Conservation (phyloP, 1,140 invertebrate species). For the Temnothorax longispinosus region DNA sequence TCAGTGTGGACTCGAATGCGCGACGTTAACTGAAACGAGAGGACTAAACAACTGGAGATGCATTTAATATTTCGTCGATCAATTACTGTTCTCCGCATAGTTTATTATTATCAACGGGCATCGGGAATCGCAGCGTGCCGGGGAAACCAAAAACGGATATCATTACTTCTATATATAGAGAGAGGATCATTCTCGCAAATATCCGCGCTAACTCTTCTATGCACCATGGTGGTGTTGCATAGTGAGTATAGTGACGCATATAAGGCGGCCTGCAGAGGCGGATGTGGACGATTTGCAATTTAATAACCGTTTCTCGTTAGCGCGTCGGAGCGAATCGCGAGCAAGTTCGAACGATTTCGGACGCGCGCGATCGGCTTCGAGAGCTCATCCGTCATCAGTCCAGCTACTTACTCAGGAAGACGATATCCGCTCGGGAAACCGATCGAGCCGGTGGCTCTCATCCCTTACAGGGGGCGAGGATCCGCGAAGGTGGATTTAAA, state of each 20-base stretch:
- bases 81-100: neutral
- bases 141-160: neutral
- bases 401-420: slow-evolving; percentile 51
- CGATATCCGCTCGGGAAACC: slow-evolving; percentile 20
- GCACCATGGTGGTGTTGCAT: slow-evolving; percentile 59
- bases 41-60: neutral
- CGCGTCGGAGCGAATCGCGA: slow-evolving; percentile 7
- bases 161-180: neutral
- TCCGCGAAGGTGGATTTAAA: neutral
- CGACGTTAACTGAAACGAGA: neutral
- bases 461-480: slow-evolving; percentile 69
- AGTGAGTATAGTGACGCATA: slow-evolving; percentile 33
- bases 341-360: neutral
- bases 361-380: slow-evolving; percentile 47
- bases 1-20: no score
- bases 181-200: slow-evolving; percentile 18
- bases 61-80: neutral
- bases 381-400: neutral
- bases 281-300: slow-evolving; percentile 55
- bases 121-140: neutral
- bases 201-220: slow-evolving; percentile 68
- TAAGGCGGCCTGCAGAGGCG: slow-evolving; percentile 48
- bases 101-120: neutral
- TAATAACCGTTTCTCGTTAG: slow-evolving; percentile 52
- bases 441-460: slow-evolving; percentile 22